These are phyloP conservation scores for Tenthredo mesomela DNA, from an alignment of 2,888 invertebrate genomes.

Conservation along the genomic window DNA sequence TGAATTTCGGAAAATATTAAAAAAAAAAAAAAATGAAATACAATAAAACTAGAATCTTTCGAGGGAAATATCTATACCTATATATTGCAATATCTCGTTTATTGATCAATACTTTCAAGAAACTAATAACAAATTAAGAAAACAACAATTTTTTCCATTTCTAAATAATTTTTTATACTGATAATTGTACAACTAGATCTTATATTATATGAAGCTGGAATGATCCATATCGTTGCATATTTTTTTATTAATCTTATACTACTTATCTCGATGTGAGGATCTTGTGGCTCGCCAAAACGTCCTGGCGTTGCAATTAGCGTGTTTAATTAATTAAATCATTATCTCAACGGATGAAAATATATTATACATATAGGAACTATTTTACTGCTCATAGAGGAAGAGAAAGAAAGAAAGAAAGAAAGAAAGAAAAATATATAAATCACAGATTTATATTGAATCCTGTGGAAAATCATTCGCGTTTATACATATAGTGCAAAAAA, in stretches of 20 bases:
- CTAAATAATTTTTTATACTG: neutral
- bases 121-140: neutral
- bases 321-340: neutral
- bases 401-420: too few relatives aligned
- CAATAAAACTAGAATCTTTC: too few relatives aligned
- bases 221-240: neutral
- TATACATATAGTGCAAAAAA: too few relatives aligned
- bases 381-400: neutral
- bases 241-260: neutral
- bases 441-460: too few relatives aligned
- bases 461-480: too few relatives aligned
- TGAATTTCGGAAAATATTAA: too few relatives aligned
- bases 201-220: neutral
- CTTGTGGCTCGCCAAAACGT: slow-evolving; percentile 12
- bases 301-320: neutral
- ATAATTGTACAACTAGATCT: neutral
- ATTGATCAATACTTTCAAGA: neutral
- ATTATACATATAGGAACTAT: neutral
- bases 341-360: neutral
- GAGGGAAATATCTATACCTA: too few relatives aligned
- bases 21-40: too few relatives aligned
- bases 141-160: too few relatives aligned
- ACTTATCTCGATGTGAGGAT: neutral
- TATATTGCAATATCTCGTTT: too few relatives aligned
- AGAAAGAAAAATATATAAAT: too few relatives aligned